Percentiles rank a stretch among this genome's conserved stretches.
phyloP scores from a whole-genome alignment of 2,888 invertebrate species.

The Erebia ligea region DNA sequence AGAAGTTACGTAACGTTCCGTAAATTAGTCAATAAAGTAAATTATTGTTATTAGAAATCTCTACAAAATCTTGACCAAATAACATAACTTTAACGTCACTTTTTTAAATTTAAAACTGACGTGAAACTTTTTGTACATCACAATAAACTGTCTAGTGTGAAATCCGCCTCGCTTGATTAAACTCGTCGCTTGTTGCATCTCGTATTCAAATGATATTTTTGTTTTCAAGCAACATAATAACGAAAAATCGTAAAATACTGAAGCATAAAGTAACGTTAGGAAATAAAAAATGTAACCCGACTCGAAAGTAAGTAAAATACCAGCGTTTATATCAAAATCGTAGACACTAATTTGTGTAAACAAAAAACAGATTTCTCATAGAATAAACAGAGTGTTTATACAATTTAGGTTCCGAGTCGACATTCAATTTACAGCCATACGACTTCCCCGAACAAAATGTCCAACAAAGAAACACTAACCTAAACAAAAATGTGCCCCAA shows the following conservation, averaged over 20 bases:
- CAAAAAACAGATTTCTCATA: conserved; percentile 21
- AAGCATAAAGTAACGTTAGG: neutral
- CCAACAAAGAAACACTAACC: conserved; percentile 53
- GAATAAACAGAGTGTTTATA: conserved; percentile 32
- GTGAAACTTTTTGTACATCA: no score
- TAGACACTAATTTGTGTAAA: conserved; percentile 20
- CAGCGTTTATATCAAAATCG: neutral
- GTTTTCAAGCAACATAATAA: neutral
- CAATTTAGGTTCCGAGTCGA: conserved; percentile 39
- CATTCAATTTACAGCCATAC: conserved; percentile 52
- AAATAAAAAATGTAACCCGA: neutral
- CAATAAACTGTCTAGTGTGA: neutral
- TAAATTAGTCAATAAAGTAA: no score
- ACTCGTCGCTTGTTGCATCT: neutral
- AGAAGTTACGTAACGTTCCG: no score
- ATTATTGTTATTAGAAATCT: no score
- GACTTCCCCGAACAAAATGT: conserved; percentile 51
- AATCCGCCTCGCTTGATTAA: neutral
- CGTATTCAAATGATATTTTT: neutral
- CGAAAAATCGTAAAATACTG: neutral
- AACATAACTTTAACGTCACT: no score
- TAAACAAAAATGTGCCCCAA: conserved; percentile 59
- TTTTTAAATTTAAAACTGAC: no score
- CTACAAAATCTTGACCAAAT: no score
- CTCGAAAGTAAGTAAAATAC: conserved; percentile 1